phyloP scores from a whole-genome alignment of 2,888 invertebrate species.

The Eupsilia transversa region DNA sequence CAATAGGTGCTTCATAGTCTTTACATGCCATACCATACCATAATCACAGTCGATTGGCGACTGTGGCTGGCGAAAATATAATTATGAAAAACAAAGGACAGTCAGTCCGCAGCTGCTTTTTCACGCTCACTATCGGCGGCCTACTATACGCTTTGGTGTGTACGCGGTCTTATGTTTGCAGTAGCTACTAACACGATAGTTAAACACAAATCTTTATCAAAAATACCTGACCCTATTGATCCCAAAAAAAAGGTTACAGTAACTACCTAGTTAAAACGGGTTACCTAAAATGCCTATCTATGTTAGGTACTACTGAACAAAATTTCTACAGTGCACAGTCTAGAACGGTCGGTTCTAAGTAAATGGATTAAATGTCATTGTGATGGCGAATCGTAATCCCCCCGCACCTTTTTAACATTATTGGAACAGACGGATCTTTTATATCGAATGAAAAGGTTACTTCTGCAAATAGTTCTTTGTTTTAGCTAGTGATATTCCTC shows the following conservation, averaged over 20 bases:
- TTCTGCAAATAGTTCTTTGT: not conserved
- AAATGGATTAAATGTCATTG: constrained; percentile 63
- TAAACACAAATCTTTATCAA: not conserved
- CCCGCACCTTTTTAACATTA: constrained; percentile 41
- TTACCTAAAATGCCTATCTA: not conserved
- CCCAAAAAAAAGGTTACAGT: not conserved
- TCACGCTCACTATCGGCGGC: too few relatives aligned
- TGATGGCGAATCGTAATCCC: constrained; percentile 42
- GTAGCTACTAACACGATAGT: not conserved
- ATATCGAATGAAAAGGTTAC: not conserved
- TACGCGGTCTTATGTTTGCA: not conserved
- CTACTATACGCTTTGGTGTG: too few relatives aligned
- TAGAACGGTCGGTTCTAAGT: constrained; percentile 22
- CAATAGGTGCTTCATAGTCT: too few relatives aligned
- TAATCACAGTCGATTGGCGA: too few relatives aligned
- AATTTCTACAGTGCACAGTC: constrained; percentile 10
- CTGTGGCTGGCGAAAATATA: too few relatives aligned
- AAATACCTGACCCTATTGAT: not conserved
- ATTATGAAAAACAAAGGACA: too few relatives aligned
- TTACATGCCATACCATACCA: too few relatives aligned
- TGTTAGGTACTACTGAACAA: not conserved
- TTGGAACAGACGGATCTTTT: constrained; percentile 19
- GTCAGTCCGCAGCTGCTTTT: too few relatives aligned
- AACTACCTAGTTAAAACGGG: not conserved
- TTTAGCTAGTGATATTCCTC: too few relatives aligned